Evolutionary conservation across 2,113 vertebrate species (phyloP).

Genomic region (Urocynchramus pylzowi): DNA sequence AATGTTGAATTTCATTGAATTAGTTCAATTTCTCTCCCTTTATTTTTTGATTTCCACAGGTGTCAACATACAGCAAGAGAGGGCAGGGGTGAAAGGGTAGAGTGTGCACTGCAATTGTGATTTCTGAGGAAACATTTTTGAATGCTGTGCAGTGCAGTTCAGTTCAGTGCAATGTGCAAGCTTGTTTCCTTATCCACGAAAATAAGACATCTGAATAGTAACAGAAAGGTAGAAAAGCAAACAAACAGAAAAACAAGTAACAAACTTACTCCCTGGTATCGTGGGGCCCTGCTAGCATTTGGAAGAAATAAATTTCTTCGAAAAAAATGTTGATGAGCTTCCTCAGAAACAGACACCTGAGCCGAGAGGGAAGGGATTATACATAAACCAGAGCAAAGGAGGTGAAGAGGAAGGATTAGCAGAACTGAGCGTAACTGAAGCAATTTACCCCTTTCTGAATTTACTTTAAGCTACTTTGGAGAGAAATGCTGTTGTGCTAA

Average conservation of each 20-base stretch:
- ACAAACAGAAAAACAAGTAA: not conserved
- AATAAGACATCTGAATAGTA: not conserved
- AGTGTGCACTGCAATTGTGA: accelerated
- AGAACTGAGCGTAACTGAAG: not conserved
- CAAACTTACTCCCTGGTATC: not conserved
- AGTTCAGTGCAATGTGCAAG: not conserved
- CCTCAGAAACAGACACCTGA: not conserved
- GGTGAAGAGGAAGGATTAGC: not conserved
- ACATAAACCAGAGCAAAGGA: not conserved
- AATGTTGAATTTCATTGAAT: not conserved
- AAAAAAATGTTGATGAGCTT: not conserved
- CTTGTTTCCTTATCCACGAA: not conserved
- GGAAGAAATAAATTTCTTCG: not conserved
- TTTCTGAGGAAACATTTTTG: not conserved
- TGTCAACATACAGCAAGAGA: accelerated
- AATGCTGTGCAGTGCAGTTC: not conserved
- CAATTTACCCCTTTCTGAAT: not conserved
- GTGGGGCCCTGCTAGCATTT: not conserved
- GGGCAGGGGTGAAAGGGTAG: not conserved
- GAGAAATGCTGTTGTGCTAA: not conserved
- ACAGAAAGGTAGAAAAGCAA: not conserved
- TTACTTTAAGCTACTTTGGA: not conserved
- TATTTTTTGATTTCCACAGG: not conserved
- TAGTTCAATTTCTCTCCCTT: not conserved
- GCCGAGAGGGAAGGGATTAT: not conserved